Evolutionary conservation across 2,113 vertebrate genomes (phyloP).

Genomic region (Podilymbus podiceps): DNA sequence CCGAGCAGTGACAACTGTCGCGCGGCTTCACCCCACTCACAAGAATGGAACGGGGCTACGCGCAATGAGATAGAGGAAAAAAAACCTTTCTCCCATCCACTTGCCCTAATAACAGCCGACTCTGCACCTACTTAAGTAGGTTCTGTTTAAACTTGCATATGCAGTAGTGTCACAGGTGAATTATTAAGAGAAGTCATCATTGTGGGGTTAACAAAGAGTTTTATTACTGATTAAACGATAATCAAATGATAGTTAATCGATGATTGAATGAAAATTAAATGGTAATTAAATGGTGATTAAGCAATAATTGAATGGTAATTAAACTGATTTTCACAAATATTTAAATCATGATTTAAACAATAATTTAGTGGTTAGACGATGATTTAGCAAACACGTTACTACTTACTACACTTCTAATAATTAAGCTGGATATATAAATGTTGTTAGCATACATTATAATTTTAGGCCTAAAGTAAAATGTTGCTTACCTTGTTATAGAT

Average conservation of each 20-base stretch:
- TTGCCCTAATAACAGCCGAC: not conserved
- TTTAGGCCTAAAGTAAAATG: not conserved
- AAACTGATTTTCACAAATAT: not conserved
- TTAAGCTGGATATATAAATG: not conserved
- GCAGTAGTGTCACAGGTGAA: not conserved
- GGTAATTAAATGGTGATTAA: not conserved
- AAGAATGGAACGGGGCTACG: not conserved
- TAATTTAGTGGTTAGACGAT: not conserved
- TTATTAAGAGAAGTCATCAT: not conserved
- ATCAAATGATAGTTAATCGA: not conserved
- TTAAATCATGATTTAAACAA: not conserved
- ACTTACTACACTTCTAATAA: not conserved
- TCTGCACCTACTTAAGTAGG: not conserved
- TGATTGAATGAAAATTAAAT: not conserved
- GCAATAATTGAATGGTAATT: not conserved
- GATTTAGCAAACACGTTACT: not conserved
- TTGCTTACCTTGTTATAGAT: not conserved
- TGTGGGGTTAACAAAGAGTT: not conserved
- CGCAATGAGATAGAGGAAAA: not conserved
- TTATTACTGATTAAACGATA: not conserved
- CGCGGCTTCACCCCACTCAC: not conserved
- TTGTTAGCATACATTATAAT: too few relatives aligned
- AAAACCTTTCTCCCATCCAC: not conserved
- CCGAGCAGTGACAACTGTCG: not conserved
- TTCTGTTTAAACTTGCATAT: not conserved